These are phyloP conservation scores for Accipiter virgatus DNA, from an alignment of 2,113 vertebrate species.

Conservation along the genomic window DNA sequence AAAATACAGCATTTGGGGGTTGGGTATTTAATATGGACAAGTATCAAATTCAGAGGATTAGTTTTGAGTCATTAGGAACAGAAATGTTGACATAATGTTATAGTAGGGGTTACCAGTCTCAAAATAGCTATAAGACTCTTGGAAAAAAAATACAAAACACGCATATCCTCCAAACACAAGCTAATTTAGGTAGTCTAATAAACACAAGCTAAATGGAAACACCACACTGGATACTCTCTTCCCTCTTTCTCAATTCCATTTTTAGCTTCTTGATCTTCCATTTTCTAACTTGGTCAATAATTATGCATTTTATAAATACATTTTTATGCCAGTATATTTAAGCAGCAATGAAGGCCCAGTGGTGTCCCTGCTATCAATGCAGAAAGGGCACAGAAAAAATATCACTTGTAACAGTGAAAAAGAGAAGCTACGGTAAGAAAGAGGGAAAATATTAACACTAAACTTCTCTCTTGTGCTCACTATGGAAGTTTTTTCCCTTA, in stretches of 20 bases:
- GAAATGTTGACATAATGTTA: not conserved
- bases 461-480: not conserved
- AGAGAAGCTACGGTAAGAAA: not conserved
- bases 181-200: not conserved
- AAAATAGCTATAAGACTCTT: not conserved
- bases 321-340: not conserved
- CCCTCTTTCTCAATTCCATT: not conserved
- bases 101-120: not conserved
- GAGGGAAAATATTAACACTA: not conserved
- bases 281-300: not conserved
- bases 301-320: not conserved
- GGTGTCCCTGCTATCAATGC: not conserved
- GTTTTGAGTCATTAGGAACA: not conserved
- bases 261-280: not conserved
- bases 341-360: not conserved
- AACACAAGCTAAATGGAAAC: not conserved
- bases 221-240: not conserved
- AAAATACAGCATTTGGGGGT: not conserved
- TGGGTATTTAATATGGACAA: not conserved
- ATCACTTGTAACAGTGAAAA: rapidly evolving
- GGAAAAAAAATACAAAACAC: not conserved
- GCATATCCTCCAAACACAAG: not conserved
- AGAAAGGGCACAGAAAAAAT: not conserved
- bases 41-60: not conserved
- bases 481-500: not conserved